phyloP scores from a whole-genome alignment of 2,888 invertebrate species.

The Trichopria drosophilae region DNA sequence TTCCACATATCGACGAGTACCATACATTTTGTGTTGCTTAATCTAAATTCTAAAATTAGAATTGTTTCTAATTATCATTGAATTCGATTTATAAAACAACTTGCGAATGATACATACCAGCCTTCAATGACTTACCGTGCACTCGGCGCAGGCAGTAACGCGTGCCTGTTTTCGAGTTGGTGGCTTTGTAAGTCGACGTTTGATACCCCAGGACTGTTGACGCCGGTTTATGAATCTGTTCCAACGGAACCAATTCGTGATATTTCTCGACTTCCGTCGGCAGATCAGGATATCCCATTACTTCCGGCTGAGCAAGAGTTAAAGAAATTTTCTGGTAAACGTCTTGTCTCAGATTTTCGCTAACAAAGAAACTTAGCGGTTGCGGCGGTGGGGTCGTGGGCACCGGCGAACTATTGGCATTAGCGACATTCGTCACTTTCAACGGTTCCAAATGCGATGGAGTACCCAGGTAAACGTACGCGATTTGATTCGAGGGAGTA shows the following conservation, averaged over 20 bases:
- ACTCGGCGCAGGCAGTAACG: constrained; percentile 85
- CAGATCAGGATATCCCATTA: constrained; percentile 69
- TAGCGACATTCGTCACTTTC: constrained; percentile 57
- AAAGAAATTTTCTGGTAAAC: constrained; percentile 76
- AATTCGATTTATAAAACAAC: constrained; percentile 1
- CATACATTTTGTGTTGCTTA: constrained; percentile 83
- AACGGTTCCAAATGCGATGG: constrained; percentile 65
- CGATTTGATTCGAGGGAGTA: constrained; percentile 47
- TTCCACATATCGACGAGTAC: constrained; percentile 91
- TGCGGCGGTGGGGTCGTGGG: constrained; percentile 52
- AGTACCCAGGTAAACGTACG: constrained; percentile 67
- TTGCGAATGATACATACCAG: constrained; percentile 4
- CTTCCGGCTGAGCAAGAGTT: constrained; percentile 75
- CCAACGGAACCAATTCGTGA: constrained; percentile 83
- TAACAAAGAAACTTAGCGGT: constrained; percentile 74
- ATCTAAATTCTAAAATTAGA: constrained; percentile 68
- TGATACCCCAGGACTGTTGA: constrained; percentile 73
- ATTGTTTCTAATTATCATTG: too few relatives aligned
- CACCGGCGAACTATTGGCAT: constrained; percentile 49
- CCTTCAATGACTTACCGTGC: constrained; percentile 65
- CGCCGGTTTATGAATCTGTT: constrained; percentile 68
- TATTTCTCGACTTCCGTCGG: constrained; percentile 90
- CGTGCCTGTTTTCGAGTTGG: constrained; percentile 82
- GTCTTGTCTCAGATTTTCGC: constrained; percentile 81
- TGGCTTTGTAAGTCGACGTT: constrained; percentile 88